phyloP scores from a whole-genome alignment of 23 tunicate genomes.

The Trididemnum nubilum region DNA sequence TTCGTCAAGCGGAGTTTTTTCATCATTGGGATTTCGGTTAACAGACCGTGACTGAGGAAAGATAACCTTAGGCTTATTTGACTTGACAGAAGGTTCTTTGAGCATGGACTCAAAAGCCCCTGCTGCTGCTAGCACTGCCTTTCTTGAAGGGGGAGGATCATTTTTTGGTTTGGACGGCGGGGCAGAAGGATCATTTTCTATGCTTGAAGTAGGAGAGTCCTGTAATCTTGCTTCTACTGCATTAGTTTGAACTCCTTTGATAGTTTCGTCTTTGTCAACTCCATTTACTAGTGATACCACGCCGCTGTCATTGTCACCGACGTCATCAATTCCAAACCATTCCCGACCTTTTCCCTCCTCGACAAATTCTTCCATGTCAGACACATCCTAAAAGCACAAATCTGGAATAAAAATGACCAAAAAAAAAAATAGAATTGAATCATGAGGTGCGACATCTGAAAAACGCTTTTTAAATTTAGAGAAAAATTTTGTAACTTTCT shows the following conservation, averaged over 20 bases:
- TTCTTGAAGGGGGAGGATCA: conserved; percentile 25
- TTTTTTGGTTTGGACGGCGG: not conserved
- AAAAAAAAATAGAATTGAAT: too few relatives aligned
- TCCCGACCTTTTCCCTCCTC: conserved; percentile 34
- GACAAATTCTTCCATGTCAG: conserved; percentile 52
- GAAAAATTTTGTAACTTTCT: too few relatives aligned
- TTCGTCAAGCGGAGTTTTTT: conserved; percentile 36
- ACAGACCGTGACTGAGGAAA: conserved; percentile 29
- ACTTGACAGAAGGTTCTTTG: conserved; percentile 15
- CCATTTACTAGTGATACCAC: not conserved
- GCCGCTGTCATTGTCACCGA: not conserved
- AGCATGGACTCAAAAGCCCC: conserved; percentile 34
- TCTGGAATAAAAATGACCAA: not conserved
- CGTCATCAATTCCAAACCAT: conserved; percentile 33
- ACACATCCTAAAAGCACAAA: conserved; percentile 26
- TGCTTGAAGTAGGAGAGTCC: conserved; percentile 23
- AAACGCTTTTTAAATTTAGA: too few relatives aligned
- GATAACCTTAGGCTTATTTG: conserved; percentile 34
- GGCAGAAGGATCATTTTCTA: conserved; percentile 22
- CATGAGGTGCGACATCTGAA: too few relatives aligned
- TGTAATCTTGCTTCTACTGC: not conserved
- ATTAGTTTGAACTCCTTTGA: not conserved
- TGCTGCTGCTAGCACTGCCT: conserved; percentile 46
- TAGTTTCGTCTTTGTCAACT: not conserved
- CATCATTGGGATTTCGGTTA: conserved; percentile 7